These are phyloP conservation scores for Rallus crepitans DNA, from an alignment of 2,797 vertebrate species.

Conservation along the genomic window DNA sequence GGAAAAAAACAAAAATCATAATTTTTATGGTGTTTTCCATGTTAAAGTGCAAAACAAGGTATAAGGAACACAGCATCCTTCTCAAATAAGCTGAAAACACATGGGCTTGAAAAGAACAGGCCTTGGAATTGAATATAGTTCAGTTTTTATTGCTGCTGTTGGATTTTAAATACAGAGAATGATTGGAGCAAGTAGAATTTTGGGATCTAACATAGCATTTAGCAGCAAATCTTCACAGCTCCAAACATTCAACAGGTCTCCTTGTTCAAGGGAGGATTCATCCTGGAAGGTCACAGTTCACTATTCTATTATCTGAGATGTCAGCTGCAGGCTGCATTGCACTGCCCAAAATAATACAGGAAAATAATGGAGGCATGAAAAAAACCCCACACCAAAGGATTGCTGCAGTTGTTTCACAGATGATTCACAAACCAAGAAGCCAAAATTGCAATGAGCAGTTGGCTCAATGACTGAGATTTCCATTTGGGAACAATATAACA, in stretches of 20 bases:
- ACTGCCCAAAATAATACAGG: neutral
- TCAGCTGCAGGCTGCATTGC: neutral
- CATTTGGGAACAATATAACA: neutral
- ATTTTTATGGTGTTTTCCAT: neutral
- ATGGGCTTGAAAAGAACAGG: neutral
- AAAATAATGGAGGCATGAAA: neutral
- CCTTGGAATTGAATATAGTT: neutral
- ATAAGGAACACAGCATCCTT: neutral
- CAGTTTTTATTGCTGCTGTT: neutral
- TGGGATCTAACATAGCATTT: neutral
- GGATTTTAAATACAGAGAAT: neutral
- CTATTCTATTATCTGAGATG: neutral
- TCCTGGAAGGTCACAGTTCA: neutral
- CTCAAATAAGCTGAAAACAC: neutral
- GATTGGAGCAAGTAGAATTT: neutral
- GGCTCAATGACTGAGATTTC: conserved; percentile 31
- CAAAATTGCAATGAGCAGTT: neutral
- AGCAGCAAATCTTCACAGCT: neutral
- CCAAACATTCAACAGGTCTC: neutral
- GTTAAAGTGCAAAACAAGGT: neutral
- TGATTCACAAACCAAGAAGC: conserved; percentile 42
- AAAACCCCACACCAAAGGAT: neutral
- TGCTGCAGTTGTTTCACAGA: neutral
- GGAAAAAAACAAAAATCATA: neutral
- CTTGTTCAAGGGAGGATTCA: neutral